Evolutionary conservation across 2,797 vertebrate genomes (phyloP), one percentile per base, ranked within the genome.

Genomic region (Percopsis omiscomaycus): DNA sequence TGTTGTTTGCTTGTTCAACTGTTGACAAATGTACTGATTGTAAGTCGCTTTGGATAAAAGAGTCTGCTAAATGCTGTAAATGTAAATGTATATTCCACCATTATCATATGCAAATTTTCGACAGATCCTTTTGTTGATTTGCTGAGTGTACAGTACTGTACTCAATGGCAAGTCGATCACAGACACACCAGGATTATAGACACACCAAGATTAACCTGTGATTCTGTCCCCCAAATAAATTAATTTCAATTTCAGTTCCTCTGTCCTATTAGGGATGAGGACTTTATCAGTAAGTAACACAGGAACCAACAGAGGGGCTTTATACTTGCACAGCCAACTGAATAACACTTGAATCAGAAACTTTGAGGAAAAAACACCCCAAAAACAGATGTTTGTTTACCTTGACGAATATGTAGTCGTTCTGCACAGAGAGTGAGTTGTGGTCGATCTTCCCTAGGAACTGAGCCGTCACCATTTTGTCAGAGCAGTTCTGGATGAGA

Each of bases 371-470:
- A 22, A 53, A 1, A 14, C n/a, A 11, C 47, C 15, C 22, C 16
- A 6, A 22, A 27, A 10, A 28, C 9, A 3, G 22, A 22, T 22
- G 22, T 56, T 56, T 30, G 10, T 30, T 86, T 91, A 98, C 97
- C 96, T 96, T 96, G 13, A 98, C 90, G 84, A 99, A 98, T 81
- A 96, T 79, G 86, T 98, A 99, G 76, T 95, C 91, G 28, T 97
- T 94, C 83, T 96, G 95, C 69, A 99, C 94, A 1, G 92, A 87
- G 61, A 99, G 90, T 0, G 96, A 97, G 82, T 94, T 91, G 66
- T 82, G 93, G 87, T 97, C 96, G 1, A 95, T 94, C 79, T 89
- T 92, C 49, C 93, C 94, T 2, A 91, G 75, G 80, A 96, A 97
- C 62, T 93, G 94, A 16, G 92, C 84, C 0, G 81, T 86, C 78